Conservation (phyloP, 1,140 invertebrate species). For the Maniola jurtina region DNA sequence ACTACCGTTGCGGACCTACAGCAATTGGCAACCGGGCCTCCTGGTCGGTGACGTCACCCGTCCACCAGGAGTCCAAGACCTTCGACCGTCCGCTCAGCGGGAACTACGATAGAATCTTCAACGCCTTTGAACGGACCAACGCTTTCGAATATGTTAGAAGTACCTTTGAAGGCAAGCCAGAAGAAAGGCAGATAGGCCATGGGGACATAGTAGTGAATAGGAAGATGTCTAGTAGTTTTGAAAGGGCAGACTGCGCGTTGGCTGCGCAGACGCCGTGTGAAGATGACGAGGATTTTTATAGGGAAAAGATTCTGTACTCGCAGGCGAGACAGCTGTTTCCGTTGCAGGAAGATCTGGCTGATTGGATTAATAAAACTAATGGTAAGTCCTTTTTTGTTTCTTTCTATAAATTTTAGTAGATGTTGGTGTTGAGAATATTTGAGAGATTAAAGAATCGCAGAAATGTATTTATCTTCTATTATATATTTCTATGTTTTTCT, state of each 20-base stretch:
- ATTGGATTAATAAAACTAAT: conserved; percentile 92
- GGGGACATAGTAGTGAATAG: conserved; percentile 70
- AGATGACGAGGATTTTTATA: conserved; percentile 86
- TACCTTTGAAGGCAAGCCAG: conserved; percentile 58
- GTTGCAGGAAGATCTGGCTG: conserved; percentile 90
- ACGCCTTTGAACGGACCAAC: conserved; percentile 75
- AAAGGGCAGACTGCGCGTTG: conserved; percentile 79
- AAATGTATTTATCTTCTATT: too few species aligned
- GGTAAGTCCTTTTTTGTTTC: conserved; percentile 79
- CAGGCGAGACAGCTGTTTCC: conserved; percentile 89
- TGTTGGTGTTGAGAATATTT: background rate
- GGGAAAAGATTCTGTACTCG: conserved; percentile 86
- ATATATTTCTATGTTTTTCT: too few species aligned
- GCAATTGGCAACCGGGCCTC: conserved; percentile 82
- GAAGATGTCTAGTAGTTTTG: conserved; percentile 76
- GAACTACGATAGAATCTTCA: conserved; percentile 76
- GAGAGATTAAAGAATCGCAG: too few species aligned
- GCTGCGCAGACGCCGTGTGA: conserved; percentile 79
- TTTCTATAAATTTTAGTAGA: background rate
- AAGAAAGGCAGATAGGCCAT: conserved; percentile 56
- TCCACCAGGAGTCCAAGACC: conserved; percentile 48
- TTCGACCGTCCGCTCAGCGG: conserved; percentile 69
- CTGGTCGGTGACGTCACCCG: conserved; percentile 81
- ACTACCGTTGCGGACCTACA: conserved; percentile 81
- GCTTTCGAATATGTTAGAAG: conserved; percentile 72